Percentiles rank a stretch among this genome's conserved stretches.
These are phyloP conservation scores for Paralichthys olivaceus DNA, from an alignment of 2,113 vertebrate species.

Conservation along the genomic window DNA sequence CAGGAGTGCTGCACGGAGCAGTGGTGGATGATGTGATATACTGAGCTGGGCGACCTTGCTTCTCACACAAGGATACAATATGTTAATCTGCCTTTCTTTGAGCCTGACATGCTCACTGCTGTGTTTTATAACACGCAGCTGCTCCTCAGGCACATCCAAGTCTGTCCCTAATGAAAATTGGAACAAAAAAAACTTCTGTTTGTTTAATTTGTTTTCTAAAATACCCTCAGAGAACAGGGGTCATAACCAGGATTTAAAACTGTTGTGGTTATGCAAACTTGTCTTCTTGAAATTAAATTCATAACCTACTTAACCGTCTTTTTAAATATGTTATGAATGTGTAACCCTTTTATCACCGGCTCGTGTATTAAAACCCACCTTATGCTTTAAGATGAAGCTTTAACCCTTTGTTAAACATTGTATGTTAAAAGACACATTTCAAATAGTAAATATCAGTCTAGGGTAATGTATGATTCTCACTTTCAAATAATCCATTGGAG, in stretches of 20 bases:
- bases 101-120: conserved; percentile 25
- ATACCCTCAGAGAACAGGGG: not conserved
- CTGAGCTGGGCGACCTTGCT: conserved; percentile 9
- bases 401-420: too few relatives aligned
- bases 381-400: too few relatives aligned
- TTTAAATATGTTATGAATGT: too few relatives aligned
- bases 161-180: conserved; percentile 22
- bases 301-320: too few relatives aligned
- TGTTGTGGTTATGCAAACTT: not conserved
- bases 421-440: too few relatives aligned
- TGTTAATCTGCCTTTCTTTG: conserved; percentile 42
- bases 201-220: conserved; percentile 16
- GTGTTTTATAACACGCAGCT: conserved; percentile 37
- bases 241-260: not conserved
- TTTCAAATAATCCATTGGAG: too few relatives aligned
- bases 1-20: not conserved
- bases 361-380: too few relatives aligned
- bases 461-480: too few relatives aligned
- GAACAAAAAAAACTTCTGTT: not conserved
- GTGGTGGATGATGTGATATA: conserved; percentile 20
- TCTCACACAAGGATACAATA: conserved; percentile 40
- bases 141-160: conserved; percentile 16
- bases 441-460: too few relatives aligned
- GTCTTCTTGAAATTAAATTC: too few relatives aligned
- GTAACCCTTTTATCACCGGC: too few relatives aligned